phyloP scores from a whole-genome alignment of 2,888 invertebrate genomes.

The Augiades crinisus region DNA sequence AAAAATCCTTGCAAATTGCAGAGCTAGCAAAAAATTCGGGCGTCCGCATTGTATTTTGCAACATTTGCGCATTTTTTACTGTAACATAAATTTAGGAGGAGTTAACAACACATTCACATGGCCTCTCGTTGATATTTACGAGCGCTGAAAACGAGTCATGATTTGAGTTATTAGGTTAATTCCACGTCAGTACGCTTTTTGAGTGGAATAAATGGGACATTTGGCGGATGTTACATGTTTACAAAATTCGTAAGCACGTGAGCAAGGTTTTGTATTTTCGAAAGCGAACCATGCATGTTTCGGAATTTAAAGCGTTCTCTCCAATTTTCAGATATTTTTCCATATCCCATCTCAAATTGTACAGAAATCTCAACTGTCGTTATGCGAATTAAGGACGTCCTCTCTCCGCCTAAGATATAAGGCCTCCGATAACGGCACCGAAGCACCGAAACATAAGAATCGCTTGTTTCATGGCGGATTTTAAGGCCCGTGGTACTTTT shows the following conservation, averaged over 20 bases:
- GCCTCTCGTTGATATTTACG: constrained; percentile 12
- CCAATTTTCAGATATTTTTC: too few species aligned
- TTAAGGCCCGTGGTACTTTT: too few species aligned
- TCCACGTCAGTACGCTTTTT: constrained; percentile 11
- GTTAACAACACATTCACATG: constrained; percentile 8
- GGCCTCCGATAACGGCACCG: too few species aligned
- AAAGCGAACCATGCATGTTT: too few species aligned
- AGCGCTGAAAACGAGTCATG: constrained; percentile 18
- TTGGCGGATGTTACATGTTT: constrained; percentile 10
- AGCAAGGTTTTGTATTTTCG: not conserved
- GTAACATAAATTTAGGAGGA: constrained; percentile 5
- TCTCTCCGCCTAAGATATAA: too few species aligned
- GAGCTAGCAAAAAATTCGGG: not conserved
- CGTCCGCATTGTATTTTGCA: not conserved
- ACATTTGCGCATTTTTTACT: constrained; percentile 2
- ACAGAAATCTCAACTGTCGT: too few species aligned
- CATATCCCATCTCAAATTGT: too few species aligned
- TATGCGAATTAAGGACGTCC: too few species aligned
- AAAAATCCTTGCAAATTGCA: constrained; percentile 12
- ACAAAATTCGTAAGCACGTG: not conserved
- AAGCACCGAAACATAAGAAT: too few species aligned
- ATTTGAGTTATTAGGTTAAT: constrained; percentile 25
- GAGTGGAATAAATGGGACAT: constrained; percentile 20
- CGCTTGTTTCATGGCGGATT: too few species aligned
- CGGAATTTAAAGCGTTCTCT: too few species aligned